These are phyloP conservation scores for Chrosomus eos DNA, from an alignment of 2,797 vertebrate genomes.

Conservation along the genomic window DNA sequence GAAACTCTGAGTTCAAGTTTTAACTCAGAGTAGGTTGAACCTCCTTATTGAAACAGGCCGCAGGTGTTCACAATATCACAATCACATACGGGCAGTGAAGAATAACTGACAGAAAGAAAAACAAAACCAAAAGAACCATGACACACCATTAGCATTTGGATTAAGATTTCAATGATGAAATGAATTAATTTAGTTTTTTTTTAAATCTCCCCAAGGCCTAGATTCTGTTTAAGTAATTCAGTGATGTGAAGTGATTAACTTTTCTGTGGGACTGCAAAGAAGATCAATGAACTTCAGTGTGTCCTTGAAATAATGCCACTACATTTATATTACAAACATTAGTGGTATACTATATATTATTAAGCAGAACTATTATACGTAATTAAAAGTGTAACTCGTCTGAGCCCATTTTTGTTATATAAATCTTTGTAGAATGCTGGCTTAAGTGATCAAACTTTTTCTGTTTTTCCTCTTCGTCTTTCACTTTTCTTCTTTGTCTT, in stretches of 20 bases:
- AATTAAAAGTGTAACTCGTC: not conserved
- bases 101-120: not conserved
- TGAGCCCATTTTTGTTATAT: not conserved
- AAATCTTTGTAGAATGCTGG: not conserved
- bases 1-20: too few relatives aligned
- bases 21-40: too few relatives aligned
- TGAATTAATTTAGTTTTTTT: not conserved
- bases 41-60: too few relatives aligned
- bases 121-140: not conserved
- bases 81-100: not conserved
- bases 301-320: constrained; percentile 9
- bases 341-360: not conserved
- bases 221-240: not conserved
- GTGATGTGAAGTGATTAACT: not conserved
- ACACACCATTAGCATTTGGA: not conserved
- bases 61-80: not conserved
- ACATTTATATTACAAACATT: not conserved
- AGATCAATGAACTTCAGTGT: not conserved
- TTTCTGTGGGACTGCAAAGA: not conserved
- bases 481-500: not conserved
- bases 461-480: not conserved
- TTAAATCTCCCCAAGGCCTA: not conserved
- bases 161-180: not conserved
- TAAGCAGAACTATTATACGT: not conserved
- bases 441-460: not conserved